Percentiles rank a stretch among this genome's conserved stretches.
phyloP scores from a whole-genome alignment of 2,888 invertebrate species.

The Agrotis puta region DNA sequence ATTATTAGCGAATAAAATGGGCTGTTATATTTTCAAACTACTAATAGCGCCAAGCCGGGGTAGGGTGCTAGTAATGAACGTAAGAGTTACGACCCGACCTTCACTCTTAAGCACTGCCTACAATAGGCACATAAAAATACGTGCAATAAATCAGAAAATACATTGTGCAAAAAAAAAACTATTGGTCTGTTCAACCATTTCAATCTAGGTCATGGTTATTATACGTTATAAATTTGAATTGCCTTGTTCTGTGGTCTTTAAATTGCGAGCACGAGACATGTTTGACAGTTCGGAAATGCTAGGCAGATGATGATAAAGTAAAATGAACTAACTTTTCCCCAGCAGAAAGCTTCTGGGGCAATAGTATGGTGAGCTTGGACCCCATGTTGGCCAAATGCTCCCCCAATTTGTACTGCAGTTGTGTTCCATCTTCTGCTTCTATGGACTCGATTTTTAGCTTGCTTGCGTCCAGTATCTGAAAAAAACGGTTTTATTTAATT shows the following conservation, averaged over 20 bases:
- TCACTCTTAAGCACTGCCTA: background rate
- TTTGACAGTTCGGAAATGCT: no score
- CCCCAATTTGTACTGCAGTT: conserved; percentile 91
- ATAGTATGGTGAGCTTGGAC: conserved; percentile 93
- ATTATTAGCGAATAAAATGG: no score
- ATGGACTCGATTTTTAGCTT: conserved; percentile 93
- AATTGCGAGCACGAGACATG: no score
- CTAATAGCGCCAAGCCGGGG: no score
- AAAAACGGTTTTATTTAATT: conserved; percentile 41
- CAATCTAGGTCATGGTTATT: conserved; percentile 26
- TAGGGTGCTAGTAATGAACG: no score
- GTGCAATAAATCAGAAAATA: conserved; percentile 19
- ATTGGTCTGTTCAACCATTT: background rate
- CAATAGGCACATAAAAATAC: conserved; percentile 11
- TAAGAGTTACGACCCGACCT: conserved; percentile 5
- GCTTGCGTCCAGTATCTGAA: conserved; percentile 94
- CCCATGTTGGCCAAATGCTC: conserved; percentile 93
- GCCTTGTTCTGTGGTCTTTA: background rate
- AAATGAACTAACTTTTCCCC: conserved; percentile 84
- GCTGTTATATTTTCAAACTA: no score
- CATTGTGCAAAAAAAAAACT: background rate
- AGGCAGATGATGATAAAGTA: background rate
- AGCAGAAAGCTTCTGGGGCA: conserved; percentile 88
- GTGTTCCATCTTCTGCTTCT: conserved; percentile 89
- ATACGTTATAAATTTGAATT: background rate